phyloP scores from a whole-genome alignment of 2,113 vertebrate species.

The Oxyruncus cristatus region DNA sequence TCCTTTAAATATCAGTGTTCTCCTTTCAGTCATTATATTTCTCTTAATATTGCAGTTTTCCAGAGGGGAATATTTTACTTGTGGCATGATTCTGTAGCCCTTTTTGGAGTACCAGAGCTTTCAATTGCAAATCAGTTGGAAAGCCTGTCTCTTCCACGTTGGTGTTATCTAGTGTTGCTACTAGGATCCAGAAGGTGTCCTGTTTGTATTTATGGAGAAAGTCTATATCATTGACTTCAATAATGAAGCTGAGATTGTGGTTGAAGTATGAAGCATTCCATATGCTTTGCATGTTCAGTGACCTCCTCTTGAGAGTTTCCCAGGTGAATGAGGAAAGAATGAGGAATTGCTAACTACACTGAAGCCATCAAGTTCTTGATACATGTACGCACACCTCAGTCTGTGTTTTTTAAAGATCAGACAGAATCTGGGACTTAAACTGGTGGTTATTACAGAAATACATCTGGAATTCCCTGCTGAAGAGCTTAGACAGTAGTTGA shows the following conservation, averaged over 20 bases:
- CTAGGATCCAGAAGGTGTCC: background rate
- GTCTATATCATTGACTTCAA: background rate
- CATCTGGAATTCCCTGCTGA: background rate
- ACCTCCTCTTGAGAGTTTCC: background rate
- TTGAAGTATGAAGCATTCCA: background rate
- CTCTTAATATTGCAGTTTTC: background rate
- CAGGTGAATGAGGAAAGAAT: background rate
- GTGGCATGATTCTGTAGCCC: background rate
- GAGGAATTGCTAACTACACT: background rate
- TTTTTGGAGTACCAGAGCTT: background rate
- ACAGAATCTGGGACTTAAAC: background rate
- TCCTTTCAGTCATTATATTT: accelerated
- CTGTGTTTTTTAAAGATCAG: background rate
- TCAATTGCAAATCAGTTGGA: background rate
- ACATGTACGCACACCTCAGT: background rate
- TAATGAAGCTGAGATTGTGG: background rate
- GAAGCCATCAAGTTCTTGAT: background rate
- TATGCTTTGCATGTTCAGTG: background rate
- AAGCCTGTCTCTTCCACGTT: background rate
- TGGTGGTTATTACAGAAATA: background rate
- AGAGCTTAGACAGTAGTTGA: background rate
- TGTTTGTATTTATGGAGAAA: background rate
- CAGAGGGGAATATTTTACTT: background rate
- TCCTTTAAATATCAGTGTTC: background rate
- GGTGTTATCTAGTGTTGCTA: background rate